Percentiles rank a stretch among this genome's conserved stretches.
These are phyloP conservation scores for Troilus luridus DNA, from an alignment of 2,888 invertebrate species.

Conservation along the genomic window DNA sequence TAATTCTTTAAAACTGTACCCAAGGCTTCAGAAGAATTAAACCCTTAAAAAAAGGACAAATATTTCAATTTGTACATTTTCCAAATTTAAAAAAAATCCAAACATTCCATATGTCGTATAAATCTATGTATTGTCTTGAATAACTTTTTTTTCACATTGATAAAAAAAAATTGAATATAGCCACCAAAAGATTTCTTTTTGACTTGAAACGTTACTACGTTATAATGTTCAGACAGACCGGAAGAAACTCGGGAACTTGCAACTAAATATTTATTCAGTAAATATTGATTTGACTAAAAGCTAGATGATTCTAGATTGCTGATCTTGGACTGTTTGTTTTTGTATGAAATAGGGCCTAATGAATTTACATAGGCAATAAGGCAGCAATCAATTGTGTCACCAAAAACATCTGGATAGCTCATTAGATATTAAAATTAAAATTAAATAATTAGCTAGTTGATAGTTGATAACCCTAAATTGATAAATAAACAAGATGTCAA, in stretches of 20 bases:
- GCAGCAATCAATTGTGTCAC: background rate
- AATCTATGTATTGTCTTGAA: no score
- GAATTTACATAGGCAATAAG: background rate
- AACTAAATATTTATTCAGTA: background rate
- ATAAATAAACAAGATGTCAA: no score
- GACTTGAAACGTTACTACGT: background rate
- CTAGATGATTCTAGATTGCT: background rate
- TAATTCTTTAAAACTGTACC: no score
- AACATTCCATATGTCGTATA: no score
- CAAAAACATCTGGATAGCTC: no score
- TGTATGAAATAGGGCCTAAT: background rate
- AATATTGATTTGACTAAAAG: background rate
- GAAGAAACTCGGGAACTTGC: background rate
- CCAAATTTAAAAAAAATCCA: no score
- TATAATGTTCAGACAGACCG: background rate
- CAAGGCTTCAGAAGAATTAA: no score
- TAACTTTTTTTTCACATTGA: background rate
- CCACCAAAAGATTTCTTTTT: background rate
- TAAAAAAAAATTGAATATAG: background rate
- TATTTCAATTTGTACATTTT: no score
- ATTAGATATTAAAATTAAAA: no score
- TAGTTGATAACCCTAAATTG: no score
- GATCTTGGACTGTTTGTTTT: background rate
- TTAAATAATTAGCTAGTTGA: no score
- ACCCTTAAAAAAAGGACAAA: no score